Conservation (phyloP, 2,113 vertebrate genomes). For the Galbula dea region DNA sequence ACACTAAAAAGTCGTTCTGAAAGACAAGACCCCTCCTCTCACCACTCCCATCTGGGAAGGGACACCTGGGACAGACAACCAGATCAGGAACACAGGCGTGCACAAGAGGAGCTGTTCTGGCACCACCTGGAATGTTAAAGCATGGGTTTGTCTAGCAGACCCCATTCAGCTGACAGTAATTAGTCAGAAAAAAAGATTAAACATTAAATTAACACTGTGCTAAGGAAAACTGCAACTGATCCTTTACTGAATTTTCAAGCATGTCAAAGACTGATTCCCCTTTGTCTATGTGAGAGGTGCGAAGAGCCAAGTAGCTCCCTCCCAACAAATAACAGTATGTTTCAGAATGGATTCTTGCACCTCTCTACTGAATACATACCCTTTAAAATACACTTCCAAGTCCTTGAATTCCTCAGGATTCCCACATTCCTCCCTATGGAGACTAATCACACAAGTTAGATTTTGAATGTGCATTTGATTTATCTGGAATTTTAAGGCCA, state of each 20-base stretch:
- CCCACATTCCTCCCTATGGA: background rate
- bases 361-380: background rate
- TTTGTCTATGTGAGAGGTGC: background rate
- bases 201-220: background rate
- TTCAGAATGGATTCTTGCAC: background rate
- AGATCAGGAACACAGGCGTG: fast-evolving
- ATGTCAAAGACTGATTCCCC: background rate
- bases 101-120: background rate
- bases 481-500: background rate
- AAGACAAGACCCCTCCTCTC: background rate
- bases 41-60: background rate
- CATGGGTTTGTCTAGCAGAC: background rate
- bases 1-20: background rate
- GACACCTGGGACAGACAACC: background rate
- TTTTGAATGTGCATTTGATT: background rate
- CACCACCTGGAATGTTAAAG: background rate
- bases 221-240: background rate
- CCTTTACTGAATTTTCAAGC: background rate
- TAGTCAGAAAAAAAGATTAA: background rate
- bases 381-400: background rate
- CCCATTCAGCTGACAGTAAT: background rate
- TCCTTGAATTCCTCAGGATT: background rate
- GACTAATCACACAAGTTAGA: background rate
- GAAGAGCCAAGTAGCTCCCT: background rate
- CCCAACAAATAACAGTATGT: background rate